A percentile compares a stretch with the other conserved stretches of the same genome.
phyloP scores from a whole-genome alignment of 2,113 vertebrate genomes.

The Anhinga rufa region DNA sequence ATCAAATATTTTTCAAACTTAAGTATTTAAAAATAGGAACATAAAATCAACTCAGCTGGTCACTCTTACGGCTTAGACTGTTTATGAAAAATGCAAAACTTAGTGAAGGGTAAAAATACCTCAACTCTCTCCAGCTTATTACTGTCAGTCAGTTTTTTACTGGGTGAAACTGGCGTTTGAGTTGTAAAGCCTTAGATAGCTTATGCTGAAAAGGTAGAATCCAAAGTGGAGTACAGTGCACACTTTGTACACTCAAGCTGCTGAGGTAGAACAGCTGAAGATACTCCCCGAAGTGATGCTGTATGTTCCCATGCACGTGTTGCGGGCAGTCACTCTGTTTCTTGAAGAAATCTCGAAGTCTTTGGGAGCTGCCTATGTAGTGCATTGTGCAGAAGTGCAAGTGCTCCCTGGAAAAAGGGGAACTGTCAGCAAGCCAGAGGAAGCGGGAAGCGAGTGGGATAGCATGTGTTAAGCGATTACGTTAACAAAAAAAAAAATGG shows the following conservation, averaged over 20 bases:
- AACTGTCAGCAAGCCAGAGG: background rate
- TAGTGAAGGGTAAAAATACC: background rate
- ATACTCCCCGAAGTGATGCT: background rate
- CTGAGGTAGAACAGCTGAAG: background rate
- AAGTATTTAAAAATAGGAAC: background rate
- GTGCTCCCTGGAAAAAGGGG: background rate
- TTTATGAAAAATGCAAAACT: background rate
- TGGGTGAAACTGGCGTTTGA: background rate
- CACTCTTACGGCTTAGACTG: background rate
- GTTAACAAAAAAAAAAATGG: background rate
- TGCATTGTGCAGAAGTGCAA: background rate
- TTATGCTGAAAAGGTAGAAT: background rate
- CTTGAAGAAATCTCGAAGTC: background rate
- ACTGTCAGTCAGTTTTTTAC: background rate
- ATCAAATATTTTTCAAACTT: background rate
- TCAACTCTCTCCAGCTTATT: background rate
- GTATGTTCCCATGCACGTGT: background rate
- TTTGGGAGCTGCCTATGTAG: background rate
- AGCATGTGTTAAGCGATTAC: background rate
- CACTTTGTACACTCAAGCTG: background rate
- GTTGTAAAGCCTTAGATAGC: background rate
- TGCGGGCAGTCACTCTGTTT: background rate
- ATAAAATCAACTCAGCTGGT: background rate
- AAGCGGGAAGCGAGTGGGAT: background rate
- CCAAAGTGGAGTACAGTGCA: background rate